Percentiles rank a stretch among this genome's conserved stretches.
These are phyloP conservation scores for Rhagoletis zephyria DNA, from an alignment of 1,140 invertebrate genomes.

Conservation along the genomic window DNA sequence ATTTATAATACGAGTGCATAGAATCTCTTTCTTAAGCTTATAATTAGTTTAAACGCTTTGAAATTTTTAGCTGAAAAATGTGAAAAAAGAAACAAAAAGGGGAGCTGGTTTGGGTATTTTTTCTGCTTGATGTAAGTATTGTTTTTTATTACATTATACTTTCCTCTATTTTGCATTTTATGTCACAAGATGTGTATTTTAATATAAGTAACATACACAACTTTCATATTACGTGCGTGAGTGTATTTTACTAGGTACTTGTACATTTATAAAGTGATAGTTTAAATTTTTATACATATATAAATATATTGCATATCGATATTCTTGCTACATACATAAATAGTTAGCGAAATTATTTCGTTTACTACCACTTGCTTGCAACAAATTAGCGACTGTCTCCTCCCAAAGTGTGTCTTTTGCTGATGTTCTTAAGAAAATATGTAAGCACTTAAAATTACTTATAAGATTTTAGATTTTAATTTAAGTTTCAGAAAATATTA, in stretches of 20 bases:
- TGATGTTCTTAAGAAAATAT: neutral
- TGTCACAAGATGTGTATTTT: no score
- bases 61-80: neutral
- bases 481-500: no score
- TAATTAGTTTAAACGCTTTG: neutral
- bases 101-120: neutral
- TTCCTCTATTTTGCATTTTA: neutral
- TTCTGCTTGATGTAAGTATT: neutral
- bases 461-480: no score
- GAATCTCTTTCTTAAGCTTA: neutral
- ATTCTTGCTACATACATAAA: no score
- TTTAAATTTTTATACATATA: neutral
- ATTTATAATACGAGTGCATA: neutral
- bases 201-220: no score
- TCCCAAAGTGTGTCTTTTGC: neutral
- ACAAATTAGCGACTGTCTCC: constrained; percentile 3
- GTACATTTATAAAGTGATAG: neutral
- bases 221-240: neutral
- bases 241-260: neutral
- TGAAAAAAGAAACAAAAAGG: neutral
- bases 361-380: constrained; percentile 22
- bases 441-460: neutral
- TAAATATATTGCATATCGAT: neutral
- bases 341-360: neutral
- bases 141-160: no score